Percentiles rank a stretch among this genome's conserved stretches.
phyloP scores from a whole-genome alignment of 2,113 vertebrate genomes.

The Mirounga angustirostris region DNA sequence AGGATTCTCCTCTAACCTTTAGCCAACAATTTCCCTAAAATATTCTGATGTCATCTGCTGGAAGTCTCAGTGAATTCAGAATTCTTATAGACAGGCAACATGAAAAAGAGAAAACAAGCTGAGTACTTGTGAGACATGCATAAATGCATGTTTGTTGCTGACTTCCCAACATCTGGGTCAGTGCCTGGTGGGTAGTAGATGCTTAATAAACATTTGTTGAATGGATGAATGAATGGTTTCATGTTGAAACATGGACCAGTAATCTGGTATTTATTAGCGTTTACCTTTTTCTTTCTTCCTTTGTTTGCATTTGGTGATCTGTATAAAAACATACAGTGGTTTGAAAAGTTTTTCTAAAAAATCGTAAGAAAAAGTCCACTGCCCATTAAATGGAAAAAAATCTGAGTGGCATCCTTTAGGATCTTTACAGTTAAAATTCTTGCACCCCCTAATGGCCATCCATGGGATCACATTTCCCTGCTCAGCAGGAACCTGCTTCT shows the following conservation, averaged over 20 bases:
- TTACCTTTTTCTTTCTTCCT: neutral
- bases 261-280: neutral
- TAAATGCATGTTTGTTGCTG: neutral
- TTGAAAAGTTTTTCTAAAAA: constrained; percentile 51
- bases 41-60: neutral
- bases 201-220: neutral
- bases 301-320: neutral
- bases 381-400: neutral
- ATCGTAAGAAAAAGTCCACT: neutral
- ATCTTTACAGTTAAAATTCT: neutral
- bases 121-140: neutral
- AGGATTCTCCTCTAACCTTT: neutral
- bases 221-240: neutral
- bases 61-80: neutral
- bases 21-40: neutral
- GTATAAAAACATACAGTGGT: neutral
- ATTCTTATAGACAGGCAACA: neutral
- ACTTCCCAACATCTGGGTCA: neutral
- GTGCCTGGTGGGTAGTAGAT: neutral
- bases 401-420: neutral
- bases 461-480: neutral
- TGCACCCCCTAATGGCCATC: constrained; percentile 16
- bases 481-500: no score
- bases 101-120: neutral
- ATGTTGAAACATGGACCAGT: neutral